Conservation (phyloP, 30 jellyfish, hydroid and myxozoan species). For the Cassiopea andromeda region DNA sequence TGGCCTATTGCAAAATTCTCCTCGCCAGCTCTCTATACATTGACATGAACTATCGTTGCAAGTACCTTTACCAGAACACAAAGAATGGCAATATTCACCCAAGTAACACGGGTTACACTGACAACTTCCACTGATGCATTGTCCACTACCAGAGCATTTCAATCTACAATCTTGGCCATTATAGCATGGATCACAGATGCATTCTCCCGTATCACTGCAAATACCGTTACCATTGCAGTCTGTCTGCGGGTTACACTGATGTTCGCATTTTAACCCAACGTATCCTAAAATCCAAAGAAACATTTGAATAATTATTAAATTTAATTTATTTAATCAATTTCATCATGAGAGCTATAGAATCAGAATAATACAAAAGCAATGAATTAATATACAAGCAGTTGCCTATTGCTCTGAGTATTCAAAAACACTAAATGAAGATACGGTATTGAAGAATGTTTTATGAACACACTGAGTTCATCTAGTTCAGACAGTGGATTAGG, state of each 20-base stretch:
- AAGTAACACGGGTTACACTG: conserved; percentile 42
- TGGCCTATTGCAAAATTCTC: conserved; percentile 56
- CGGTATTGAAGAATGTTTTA: no score
- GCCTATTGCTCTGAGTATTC: no score
- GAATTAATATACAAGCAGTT: no score
- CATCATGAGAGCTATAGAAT: no score
- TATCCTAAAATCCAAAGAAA: conserved; percentile 21
- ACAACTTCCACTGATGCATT: conserved; percentile 59
- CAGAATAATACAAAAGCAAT: no score
- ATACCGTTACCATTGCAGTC: conserved; percentile 69
- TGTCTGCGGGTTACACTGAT: conserved; percentile 35
- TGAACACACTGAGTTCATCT: no score
- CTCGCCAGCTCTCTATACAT: conserved; percentile 65
- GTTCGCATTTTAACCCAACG: conserved; percentile 71
- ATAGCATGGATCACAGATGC: conserved; percentile 69
- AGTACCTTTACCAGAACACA: conserved; percentile 62
- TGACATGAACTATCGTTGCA: conserved; percentile 47
- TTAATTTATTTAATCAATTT: no score
- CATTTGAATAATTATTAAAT: not conserved
- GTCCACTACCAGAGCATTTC: conserved; percentile 65
- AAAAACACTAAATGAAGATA: no score
- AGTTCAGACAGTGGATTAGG: no score
- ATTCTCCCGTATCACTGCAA: conserved; percentile 63
- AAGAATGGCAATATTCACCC: conserved; percentile 61
- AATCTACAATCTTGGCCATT: conserved; percentile 54